These are phyloP conservation scores for Phymatocera aterrima DNA, from an alignment of 2,888 invertebrate species.

Conservation along the genomic window DNA sequence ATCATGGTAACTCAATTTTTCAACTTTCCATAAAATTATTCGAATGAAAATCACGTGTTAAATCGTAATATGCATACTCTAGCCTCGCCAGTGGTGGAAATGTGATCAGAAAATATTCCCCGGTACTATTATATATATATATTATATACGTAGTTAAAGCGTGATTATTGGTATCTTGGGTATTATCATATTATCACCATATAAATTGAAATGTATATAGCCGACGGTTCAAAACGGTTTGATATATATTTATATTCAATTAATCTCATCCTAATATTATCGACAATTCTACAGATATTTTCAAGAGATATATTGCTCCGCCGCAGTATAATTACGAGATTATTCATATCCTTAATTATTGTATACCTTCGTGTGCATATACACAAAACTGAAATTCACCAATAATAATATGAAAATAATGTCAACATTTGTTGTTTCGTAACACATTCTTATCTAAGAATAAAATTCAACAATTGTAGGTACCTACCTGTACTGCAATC, in stretches of 20 bases:
- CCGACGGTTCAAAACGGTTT: background rate
- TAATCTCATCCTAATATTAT: background rate
- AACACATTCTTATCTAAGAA: background rate
- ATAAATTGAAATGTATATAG: background rate
- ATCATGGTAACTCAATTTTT: no score
- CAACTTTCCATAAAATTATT: no score
- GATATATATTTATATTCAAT: background rate
- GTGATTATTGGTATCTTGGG: background rate
- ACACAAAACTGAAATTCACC: background rate
- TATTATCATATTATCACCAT: background rate
- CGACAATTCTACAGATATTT: no score
- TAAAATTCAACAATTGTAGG: background rate
- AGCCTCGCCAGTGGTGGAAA: slow-evolving; percentile 11
- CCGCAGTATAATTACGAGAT: background rate
- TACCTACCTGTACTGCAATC: background rate
- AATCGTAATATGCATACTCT: no score
- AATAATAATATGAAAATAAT: background rate
- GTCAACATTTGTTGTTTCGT: background rate
- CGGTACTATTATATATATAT: background rate
- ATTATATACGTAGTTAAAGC: slow-evolving; percentile 2
- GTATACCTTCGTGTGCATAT: background rate
- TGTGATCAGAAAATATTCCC: slow-evolving; percentile 12
- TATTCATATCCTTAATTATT: background rate
- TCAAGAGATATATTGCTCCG: background rate
- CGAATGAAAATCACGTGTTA: no score